A percentile compares a stretch with the other conserved stretches of the same genome.
phyloP scores from a whole-genome alignment of 2,888 invertebrate species.

The Cerastis leucographa region DNA sequence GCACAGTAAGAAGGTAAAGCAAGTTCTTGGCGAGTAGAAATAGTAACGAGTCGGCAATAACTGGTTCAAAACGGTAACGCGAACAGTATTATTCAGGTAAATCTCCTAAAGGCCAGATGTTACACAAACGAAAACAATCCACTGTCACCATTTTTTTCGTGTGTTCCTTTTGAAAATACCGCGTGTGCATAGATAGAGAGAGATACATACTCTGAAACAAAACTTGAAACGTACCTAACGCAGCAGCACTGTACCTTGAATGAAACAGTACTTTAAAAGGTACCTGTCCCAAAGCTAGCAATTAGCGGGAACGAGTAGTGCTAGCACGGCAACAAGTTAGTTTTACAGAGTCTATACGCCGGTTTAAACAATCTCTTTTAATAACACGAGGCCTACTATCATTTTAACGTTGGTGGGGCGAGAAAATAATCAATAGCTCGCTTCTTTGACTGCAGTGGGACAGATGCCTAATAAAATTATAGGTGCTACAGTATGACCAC shows the following conservation, averaged over 20 bases:
- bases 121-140: not conserved
- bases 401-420: not conserved
- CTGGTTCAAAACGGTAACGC: not conserved
- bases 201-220: not conserved
- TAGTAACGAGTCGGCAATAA: not conserved
- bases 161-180: not conserved
- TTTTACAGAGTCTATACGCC: not conserved
- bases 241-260: not conserved
- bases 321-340: not conserved
- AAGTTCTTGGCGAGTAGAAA: not conserved
- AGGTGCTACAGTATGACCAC: not conserved
- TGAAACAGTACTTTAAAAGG: not conserved
- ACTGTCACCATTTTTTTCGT: not conserved
- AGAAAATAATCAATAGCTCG: not conserved
- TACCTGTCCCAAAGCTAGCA: not conserved
- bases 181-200: not conserved
- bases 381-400: not conserved
- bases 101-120: not conserved
- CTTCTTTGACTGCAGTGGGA: not conserved
- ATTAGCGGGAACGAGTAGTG: not conserved
- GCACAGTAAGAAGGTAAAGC: not conserved
- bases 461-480: not conserved
- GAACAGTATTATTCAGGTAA: not conserved
- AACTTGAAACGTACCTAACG: not conserved
- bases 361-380: not conserved